Evolutionary conservation across 2,113 vertebrate species (phyloP), one percentile per base, ranked within the genome.

Genomic region (Mystacornis crossleyi): DNA sequence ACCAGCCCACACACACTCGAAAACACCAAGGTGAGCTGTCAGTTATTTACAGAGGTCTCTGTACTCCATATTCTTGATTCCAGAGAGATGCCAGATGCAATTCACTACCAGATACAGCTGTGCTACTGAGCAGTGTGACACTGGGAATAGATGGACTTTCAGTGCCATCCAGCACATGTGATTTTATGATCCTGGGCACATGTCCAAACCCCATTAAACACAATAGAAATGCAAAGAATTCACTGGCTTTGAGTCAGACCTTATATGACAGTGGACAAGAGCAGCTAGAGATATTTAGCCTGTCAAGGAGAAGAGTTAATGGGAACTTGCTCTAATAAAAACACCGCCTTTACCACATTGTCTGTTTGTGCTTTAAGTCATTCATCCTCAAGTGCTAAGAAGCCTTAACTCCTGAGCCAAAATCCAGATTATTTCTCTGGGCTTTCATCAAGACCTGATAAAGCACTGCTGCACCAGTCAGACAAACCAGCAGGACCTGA

Each of bases 161-260:
- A 60, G 93, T 89, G 60, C 81, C 25, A 2, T 67, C 51, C 80
- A 93, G 72, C n/a, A 90, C 79, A 90, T 94, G 62, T 80, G 69
- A 96, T 95, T 77, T 89, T 89, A 75, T 60, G 78, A 86, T 95
- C 55, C 93, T 23, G 64, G 88, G 96, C 95, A 88, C 33, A 12
- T 6, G 42, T 71, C 88, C 93, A 93, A 92, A 86, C 7, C 57
- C 51, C 69, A 92, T 81, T 94, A 83, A 84, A 83, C 48, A 89
- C 90, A 89, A 93, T 28, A 93, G 48, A 95, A 96, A 90, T 83
- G 72, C 90, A 88, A 81, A 90, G 82, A 92, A 78, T 57, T 92
- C 48, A 10, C 65, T 92, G 82, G 72, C 95, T 94, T 86, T 74
- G 48, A 71, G 45, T 83, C 85, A 48, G 55, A 81, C n/a, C 79